A percentile compares a stretch with the other conserved stretches of the same genome.
Conservation (phyloP, 2,888 invertebrate species). For the Oligia latruncula region DNA sequence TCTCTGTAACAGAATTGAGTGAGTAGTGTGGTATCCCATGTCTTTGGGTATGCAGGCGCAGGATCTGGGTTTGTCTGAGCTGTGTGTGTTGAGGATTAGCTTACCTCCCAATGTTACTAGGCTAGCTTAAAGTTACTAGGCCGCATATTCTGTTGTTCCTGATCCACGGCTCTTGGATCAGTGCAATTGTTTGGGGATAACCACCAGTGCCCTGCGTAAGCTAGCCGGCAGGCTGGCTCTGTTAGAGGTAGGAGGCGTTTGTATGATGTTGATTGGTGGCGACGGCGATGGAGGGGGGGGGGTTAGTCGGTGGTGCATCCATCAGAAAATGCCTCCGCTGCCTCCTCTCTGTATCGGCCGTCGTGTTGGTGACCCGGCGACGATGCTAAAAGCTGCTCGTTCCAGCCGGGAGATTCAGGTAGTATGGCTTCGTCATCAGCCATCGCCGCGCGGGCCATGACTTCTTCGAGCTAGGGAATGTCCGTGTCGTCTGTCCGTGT, state of each 20-base stretch:
- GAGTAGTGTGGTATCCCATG: too few relatives aligned
- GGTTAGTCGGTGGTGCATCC: neutral
- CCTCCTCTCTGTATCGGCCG: neutral
- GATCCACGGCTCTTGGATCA: neutral
- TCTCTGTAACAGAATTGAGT: too few relatives aligned
- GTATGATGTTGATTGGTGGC: neutral
- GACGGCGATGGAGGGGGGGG: neutral
- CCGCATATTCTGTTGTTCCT: neutral
- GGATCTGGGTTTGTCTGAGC: too few relatives aligned
- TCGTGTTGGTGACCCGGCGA: neutral
- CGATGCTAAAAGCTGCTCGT: neutral
- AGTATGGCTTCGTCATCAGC: too few relatives aligned
- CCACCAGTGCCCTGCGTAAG: neutral
- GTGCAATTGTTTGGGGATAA: neutral
- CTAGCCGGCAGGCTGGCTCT: neutral
- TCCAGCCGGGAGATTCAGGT: neutral
- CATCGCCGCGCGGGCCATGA: too few relatives aligned
- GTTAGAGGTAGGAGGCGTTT: neutral
- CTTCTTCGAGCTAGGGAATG: too few relatives aligned
- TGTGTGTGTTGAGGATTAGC: neutral
- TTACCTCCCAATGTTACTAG: neutral
- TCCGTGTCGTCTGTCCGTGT: too few relatives aligned
- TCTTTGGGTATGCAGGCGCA: too few relatives aligned
- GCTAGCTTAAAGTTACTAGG: too few relatives aligned
- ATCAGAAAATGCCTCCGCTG: neutral